These are phyloP conservation scores for Opisthograptis luteolata DNA, from an alignment of 2,888 invertebrate genomes.

Conservation along the genomic window DNA sequence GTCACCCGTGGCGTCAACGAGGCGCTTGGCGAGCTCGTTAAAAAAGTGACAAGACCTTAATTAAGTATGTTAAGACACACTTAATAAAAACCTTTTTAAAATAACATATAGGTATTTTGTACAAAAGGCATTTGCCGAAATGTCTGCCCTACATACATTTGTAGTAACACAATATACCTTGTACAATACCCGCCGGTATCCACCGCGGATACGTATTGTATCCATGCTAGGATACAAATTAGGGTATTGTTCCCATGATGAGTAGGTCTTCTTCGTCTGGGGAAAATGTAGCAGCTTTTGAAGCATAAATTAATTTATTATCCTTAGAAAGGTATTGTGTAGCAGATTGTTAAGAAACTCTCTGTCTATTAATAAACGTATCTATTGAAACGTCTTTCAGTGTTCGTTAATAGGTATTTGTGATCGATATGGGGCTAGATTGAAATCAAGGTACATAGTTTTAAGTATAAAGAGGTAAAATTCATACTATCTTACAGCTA, in stretches of 20 bases:
- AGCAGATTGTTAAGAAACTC: background rate
- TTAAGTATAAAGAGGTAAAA: too few species aligned
- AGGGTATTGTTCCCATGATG: conserved; percentile 18
- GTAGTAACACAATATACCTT: background rate
- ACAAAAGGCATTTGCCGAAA: background rate
- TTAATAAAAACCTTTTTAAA: too few species aligned
- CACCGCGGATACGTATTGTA: conserved; percentile 5
- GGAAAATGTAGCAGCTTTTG: conserved; percentile 17
- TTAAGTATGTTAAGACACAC: too few species aligned
- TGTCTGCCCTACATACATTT: background rate
- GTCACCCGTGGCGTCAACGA: too few species aligned
- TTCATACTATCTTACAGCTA: too few species aligned
- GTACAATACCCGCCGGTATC: background rate
- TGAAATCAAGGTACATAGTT: too few species aligned
- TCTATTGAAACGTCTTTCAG: too few species aligned
- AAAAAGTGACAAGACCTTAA: too few species aligned
- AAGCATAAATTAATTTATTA: conserved; percentile 4
- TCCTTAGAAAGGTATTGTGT: conserved; percentile 6
- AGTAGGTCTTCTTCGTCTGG: conserved; percentile 11
- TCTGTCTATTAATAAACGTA: background rate
- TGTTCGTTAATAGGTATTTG: too few species aligned
- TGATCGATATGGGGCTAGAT: too few species aligned
- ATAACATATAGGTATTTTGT: too few species aligned
- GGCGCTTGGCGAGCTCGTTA: too few species aligned
- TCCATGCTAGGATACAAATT: conserved; percentile 9